phyloP scores from a whole-genome alignment of 2,888 invertebrate genomes.

The Oeneis ivallda region DNA sequence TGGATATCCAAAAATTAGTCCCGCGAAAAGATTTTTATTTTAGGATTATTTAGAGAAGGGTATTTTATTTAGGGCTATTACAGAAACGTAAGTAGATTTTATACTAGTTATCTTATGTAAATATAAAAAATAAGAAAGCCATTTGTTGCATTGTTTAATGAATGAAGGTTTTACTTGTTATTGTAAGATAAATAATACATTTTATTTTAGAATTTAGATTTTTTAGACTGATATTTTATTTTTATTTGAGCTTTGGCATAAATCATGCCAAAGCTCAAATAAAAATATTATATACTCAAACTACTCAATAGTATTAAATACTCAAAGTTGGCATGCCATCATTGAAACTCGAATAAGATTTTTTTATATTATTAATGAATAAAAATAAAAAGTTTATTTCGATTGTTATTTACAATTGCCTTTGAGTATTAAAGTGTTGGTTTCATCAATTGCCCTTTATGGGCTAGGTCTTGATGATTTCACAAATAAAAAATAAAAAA shows the following conservation, averaged over 20 bases:
- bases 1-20: constrained; percentile 61
- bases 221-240: too few relatives aligned
- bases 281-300: too few relatives aligned
- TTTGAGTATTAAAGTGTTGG: too few relatives aligned
- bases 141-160: not conserved
- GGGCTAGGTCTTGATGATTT: too few relatives aligned
- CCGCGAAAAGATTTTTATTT: constrained; percentile 54
- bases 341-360: not conserved
- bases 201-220: not conserved
- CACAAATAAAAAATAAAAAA: not conserved
- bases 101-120: constrained; percentile 4
- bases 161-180: not conserved
- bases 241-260: too few relatives aligned
- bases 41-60: constrained; percentile 2
- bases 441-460: too few relatives aligned
- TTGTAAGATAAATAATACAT: not conserved
- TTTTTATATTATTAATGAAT: not conserved
- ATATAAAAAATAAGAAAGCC: not conserved
- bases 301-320: too few relatives aligned
- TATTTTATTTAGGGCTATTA: not conserved
- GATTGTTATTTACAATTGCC: too few relatives aligned
- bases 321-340: too few relatives aligned
- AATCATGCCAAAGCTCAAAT: not conserved
- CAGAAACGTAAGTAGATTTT: not conserved
- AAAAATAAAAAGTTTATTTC: not conserved